phyloP scores from a whole-genome alignment of 2,113 vertebrate genomes.

The Urocitellus parryii region DNA sequence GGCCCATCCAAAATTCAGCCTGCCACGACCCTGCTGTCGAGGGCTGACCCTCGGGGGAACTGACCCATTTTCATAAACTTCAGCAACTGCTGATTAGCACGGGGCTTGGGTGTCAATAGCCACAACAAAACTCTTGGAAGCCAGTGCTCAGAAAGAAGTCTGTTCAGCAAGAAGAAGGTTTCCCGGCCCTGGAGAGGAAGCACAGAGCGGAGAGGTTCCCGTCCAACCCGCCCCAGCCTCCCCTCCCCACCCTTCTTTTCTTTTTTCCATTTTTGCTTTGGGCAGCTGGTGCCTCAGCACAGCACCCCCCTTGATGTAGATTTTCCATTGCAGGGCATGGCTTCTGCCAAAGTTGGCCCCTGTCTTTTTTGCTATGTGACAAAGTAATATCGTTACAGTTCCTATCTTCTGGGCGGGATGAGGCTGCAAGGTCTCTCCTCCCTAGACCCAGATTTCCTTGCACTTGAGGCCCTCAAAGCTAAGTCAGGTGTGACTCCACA shows the following conservation, averaged over 20 bases:
- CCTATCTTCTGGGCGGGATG: neutral
- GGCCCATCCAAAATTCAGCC: neutral
- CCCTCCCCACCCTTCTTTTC: too few species aligned
- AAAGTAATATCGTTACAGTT: neutral
- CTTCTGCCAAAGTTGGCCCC: accelerated
- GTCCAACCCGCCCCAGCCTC: accelerated
- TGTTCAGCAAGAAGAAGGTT: neutral
- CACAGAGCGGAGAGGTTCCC: too few species aligned
- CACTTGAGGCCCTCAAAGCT: neutral
- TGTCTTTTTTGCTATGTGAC: neutral
- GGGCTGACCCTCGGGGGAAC: neutral
- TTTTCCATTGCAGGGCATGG: neutral
- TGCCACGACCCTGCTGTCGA: too few species aligned
- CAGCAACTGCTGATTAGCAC: neutral
- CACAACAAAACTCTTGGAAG: too few species aligned
- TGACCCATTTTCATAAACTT: too few species aligned
- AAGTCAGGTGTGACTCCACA: neutral
- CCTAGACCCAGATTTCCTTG: neutral
- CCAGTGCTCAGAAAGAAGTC: too few species aligned
- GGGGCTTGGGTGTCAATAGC: too few species aligned
- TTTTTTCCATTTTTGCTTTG: neutral
- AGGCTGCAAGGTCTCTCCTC: neutral
- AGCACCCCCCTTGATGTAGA: too few species aligned
- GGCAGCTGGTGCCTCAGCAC: neutral
- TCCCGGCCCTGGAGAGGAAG: neutral